phyloP scores from a whole-genome alignment of 2,113 vertebrate species.

The Struthio camelus region DNA sequence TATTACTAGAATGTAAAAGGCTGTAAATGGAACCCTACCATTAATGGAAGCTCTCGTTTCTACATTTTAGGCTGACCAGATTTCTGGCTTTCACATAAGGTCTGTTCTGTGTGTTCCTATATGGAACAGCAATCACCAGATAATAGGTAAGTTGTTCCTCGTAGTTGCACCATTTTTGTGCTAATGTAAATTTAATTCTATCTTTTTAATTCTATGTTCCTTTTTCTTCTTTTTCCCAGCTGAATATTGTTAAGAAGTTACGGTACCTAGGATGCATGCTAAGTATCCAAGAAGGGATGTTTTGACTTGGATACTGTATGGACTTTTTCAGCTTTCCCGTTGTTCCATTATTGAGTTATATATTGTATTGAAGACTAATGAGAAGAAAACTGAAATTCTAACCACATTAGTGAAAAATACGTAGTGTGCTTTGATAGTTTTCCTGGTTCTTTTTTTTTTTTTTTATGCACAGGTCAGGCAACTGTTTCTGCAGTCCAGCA shows the following conservation, averaged over 20 bases:
- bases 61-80: constrained; percentile 90
- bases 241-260: constrained; percentile 39
- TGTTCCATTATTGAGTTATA: background rate
- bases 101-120: constrained; percentile 98
- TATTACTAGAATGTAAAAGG: background rate
- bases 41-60: constrained; percentile 54
- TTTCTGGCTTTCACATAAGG: constrained; percentile 97
- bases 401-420: background rate
- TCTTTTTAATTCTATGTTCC: background rate
- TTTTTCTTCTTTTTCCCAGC: constrained; percentile 26
- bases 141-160: constrained; percentile 88
- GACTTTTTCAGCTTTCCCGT: constrained; percentile 9
- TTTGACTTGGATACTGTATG: constrained; percentile 29
- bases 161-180: background rate
- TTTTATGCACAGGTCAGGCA: background rate
- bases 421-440: background rate
- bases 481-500: background rate
- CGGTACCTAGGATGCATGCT: background rate
- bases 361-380: background rate
- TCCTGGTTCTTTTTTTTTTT: background rate
- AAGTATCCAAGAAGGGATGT: constrained; percentile 21
- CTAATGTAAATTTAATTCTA: background rate
- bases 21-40: background rate
- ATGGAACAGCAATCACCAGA: constrained; percentile 99
- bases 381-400: background rate